phyloP scores from a whole-genome alignment of 2,888 invertebrate species.

The Tinea trinotella region DNA sequence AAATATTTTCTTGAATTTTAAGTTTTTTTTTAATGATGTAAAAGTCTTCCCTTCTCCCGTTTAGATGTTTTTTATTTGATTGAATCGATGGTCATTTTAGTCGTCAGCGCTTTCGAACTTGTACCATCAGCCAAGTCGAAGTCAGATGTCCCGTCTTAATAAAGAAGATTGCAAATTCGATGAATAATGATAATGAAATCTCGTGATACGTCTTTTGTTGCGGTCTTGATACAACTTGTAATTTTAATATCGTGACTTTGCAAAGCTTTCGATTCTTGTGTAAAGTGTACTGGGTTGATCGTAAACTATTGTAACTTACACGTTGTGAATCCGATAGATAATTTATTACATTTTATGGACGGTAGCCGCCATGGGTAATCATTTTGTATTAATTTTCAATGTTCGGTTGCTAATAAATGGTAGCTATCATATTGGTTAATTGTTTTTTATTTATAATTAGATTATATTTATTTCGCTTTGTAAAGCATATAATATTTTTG shows the following conservation, averaged over 20 bases:
- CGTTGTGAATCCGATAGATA: constrained; percentile 2
- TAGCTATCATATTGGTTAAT: neutral
- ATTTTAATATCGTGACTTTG: neutral
- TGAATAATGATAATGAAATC: too few species aligned
- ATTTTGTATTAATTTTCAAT: neutral
- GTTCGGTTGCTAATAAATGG: neutral
- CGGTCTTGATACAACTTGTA: neutral
- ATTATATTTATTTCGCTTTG: neutral
- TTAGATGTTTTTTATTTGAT: too few species aligned
- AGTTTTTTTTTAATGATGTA: too few species aligned
- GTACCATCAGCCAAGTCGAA: too few species aligned
- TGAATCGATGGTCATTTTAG: too few species aligned
- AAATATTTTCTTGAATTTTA: too few species aligned
- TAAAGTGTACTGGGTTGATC: constrained; percentile 1
- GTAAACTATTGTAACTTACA: constrained; percentile 11
- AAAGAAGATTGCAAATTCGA: too few species aligned
- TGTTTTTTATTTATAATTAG: neutral
- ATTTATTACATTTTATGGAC: neutral
- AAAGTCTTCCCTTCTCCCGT: too few species aligned
- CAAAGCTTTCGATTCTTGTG: neutral
- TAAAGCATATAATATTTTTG: neutral
- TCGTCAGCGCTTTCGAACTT: too few species aligned
- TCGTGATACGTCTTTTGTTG: too few species aligned
- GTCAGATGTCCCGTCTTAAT: too few species aligned
- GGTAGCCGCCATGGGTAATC: neutral